A percentile compares a stretch with the other conserved stretches of the same genome.
Evolutionary conservation across 2,797 vertebrate genomes (phyloP).

Genomic region (Eulemur rubriventer): DNA sequence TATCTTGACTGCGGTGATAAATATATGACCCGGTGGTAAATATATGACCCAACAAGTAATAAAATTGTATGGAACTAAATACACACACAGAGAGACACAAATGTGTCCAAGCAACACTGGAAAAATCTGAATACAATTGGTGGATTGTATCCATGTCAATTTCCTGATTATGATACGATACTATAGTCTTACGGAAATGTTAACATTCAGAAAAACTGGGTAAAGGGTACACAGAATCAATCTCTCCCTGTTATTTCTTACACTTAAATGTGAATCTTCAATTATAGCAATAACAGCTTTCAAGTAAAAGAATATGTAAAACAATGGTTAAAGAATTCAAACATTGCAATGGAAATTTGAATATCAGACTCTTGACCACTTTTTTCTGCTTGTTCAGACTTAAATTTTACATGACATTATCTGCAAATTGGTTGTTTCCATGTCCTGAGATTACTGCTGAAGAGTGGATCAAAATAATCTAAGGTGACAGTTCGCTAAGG

Average conservation of each 20-base stretch:
- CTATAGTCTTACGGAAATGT: background rate
- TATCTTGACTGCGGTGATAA: background rate
- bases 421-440: background rate
- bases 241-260: background rate
- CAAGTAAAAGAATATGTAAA: background rate
- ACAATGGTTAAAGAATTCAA: conserved; percentile 53
- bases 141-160: background rate
- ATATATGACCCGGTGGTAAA: background rate
- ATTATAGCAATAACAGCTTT: background rate
- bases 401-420: conserved; percentile 51
- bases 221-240: background rate
- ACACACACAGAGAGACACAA: background rate
- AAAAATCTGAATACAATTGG: background rate
- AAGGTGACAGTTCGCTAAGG: conserved; percentile 63
- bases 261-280: background rate
- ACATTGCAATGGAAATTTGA: conserved; percentile 72
- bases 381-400: conserved; percentile 63
- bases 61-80: background rate
- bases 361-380: conserved; percentile 40
- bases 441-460: conserved; percentile 50
- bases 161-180: background rate
- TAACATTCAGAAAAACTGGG: background rate
- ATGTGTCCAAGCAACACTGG: background rate
- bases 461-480: conserved; percentile 69
- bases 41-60: background rate